These are phyloP conservation scores for Clostera curtula DNA, from an alignment of 2,888 invertebrate species.

Conservation along the genomic window DNA sequence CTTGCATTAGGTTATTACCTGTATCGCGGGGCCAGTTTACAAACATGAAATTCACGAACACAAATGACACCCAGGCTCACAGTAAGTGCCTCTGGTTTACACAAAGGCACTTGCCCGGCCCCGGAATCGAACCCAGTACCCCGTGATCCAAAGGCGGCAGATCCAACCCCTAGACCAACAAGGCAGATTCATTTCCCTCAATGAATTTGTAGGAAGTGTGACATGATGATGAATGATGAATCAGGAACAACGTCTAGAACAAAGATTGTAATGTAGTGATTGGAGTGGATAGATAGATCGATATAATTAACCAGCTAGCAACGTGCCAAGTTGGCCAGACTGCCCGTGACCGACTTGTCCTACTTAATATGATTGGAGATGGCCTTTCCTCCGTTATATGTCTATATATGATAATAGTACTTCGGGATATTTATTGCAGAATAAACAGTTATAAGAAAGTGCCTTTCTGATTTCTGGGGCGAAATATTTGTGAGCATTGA, in stretches of 20 bases:
- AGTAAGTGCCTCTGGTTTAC: too few relatives aligned
- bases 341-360: slow-evolving; percentile 41
- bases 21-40: too few relatives aligned
- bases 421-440: slow-evolving; percentile 7
- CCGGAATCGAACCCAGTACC: too few relatives aligned
- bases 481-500: slow-evolving; percentile 5
- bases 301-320: slow-evolving; percentile 51
- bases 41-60: too few relatives aligned
- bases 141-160: too few relatives aligned
- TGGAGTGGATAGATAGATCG: slow-evolving; percentile 41
- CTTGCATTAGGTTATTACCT: too few relatives aligned
- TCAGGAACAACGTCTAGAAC: slow-evolving; percentile 26
- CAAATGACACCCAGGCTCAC: too few relatives aligned
- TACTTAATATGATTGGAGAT: slow-evolving; percentile 11
- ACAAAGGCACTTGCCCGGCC: too few relatives aligned
- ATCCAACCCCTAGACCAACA: too few relatives aligned
- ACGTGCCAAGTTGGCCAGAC: slow-evolving; percentile 65
- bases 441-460: slow-evolving; percentile 5
- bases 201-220: too few relatives aligned
- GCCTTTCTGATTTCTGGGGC: slow-evolving; percentile 2
- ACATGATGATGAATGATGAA: not conserved
- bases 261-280: slow-evolving; percentile 30
- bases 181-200: too few relatives aligned
- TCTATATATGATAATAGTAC: slow-evolving; percentile 8
- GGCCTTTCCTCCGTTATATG: slow-evolving; percentile 10